Conservation (phyloP, 2,113 vertebrate species). For the Chlamydotis undulata region DNA sequence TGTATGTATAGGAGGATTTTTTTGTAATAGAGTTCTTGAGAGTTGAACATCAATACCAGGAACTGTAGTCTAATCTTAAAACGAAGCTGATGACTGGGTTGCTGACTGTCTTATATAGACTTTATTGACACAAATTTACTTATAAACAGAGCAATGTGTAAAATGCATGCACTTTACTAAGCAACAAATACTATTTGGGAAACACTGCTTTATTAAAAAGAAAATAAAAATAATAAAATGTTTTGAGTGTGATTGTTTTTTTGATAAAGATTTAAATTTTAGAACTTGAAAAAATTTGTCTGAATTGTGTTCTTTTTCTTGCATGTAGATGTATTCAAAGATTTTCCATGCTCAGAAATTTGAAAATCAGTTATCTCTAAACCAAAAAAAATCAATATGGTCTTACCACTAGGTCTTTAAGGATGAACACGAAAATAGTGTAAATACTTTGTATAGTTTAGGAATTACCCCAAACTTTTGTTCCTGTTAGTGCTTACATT, state of each 20-base stretch:
- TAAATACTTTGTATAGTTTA: not conserved
- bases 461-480: not conserved
- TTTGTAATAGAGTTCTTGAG: constrained; percentile 20
- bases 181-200: not conserved
- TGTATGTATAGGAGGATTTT: not conserved
- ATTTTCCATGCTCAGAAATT: not conserved
- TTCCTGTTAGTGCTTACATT: not conserved
- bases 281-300: not conserved
- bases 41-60: not conserved
- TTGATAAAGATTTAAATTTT: not conserved
- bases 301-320: not conserved
- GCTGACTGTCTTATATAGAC: not conserved
- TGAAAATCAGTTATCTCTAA: not conserved
- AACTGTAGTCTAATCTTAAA: not conserved
- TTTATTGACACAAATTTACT: not conserved
- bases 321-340: not conserved
- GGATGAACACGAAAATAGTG: not conserved
- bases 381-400: not conserved
- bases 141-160: not conserved
- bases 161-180: not conserved
- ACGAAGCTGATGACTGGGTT: not conserved
- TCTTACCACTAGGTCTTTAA: not conserved
- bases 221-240: not conserved
- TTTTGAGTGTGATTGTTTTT: not conserved
- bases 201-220: not conserved